These are phyloP conservation scores for Procapra przewalskii DNA, from an alignment of 2,113 vertebrate species.

Conservation along the genomic window DNA sequence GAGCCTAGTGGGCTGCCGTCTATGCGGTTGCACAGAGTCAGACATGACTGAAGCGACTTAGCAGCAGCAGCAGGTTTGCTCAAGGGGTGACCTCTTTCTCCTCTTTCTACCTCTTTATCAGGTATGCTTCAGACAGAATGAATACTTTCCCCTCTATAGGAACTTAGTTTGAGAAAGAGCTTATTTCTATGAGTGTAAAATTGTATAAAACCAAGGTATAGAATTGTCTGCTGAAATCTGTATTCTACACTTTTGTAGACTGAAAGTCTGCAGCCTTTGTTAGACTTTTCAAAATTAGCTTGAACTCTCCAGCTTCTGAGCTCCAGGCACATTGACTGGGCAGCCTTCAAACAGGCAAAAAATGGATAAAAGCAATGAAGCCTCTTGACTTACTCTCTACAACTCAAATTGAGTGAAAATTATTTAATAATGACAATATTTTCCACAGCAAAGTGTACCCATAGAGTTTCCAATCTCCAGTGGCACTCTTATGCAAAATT, in stretches of 20 bases:
- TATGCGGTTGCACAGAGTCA: too few relatives aligned
- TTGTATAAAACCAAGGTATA: not conserved
- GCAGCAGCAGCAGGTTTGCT: not conserved
- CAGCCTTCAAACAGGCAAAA: not conserved
- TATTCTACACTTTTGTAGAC: not conserved
- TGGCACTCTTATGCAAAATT: not conserved
- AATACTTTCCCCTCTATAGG: not conserved
- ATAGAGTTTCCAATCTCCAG: not conserved
- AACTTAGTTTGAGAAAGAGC: not conserved
- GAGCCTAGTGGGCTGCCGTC: too few relatives aligned
- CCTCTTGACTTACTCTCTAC: not conserved
- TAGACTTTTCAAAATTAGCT: not conserved
- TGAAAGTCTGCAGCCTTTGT: not conserved
- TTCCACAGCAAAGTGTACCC: not conserved
- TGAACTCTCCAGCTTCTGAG: not conserved
- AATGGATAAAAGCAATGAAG: not conserved
- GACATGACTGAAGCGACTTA: too few relatives aligned
- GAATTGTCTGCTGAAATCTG: not conserved
- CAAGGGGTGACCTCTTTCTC: not conserved
- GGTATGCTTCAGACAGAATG: not conserved
- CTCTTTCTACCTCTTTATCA: not conserved
- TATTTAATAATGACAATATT: conserved; percentile 44
- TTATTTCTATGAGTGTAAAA: not conserved
- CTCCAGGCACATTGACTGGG: not conserved
- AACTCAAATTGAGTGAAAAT: not conserved